A percentile compares a stretch with the other conserved stretches of the same genome.
These are phyloP conservation scores for Gryon sp. DNA, from an alignment of 1,140 invertebrate species.

Conservation along the genomic window DNA sequence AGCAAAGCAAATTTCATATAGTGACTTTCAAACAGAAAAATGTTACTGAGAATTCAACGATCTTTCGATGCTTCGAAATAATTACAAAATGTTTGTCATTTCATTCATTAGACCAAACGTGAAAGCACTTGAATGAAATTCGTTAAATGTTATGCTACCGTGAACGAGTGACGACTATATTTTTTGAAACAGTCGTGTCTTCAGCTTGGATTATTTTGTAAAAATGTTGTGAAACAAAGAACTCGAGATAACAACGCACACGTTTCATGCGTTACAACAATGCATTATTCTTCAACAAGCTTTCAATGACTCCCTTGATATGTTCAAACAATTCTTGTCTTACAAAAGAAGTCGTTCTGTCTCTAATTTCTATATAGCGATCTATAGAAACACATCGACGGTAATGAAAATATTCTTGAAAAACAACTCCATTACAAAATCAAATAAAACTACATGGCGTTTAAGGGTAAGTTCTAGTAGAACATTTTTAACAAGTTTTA, in stretches of 20 bases:
- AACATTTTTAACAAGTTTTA: no score
- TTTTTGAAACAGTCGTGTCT: slow-evolving; percentile 13
- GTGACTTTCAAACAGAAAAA: no score
- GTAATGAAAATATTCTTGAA: slow-evolving; percentile 13
- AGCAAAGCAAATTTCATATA: no score
- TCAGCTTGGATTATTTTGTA: slow-evolving; percentile 22
- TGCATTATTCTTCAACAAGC: slow-evolving; percentile 32
- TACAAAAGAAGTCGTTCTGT: slow-evolving; percentile 9
- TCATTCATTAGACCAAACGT: no score
- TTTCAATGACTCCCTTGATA: slow-evolving; percentile 30
- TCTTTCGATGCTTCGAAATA: no score
- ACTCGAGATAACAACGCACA: slow-evolving; percentile 33
- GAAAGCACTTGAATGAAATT: slow-evolving; percentile 16
- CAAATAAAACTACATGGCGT: no score
- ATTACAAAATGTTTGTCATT: no score
- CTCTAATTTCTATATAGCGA: slow-evolving; percentile 14
- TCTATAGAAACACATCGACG: slow-evolving; percentile 10
- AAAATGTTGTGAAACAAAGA: slow-evolving; percentile 31
- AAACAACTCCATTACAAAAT: no score
- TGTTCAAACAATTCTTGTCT: slow-evolving; percentile 30
- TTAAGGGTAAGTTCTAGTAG: no score
- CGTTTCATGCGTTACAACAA: slow-evolving; percentile 21
- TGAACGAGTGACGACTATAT: slow-evolving; percentile 7
- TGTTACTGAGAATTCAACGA: no score
- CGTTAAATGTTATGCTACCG: background rate